Percentiles rank a stretch among this genome's conserved stretches.
These are phyloP conservation scores for Papilio polyxenes DNA, from an alignment of 1,140 invertebrate species.

Conservation along the genomic window DNA sequence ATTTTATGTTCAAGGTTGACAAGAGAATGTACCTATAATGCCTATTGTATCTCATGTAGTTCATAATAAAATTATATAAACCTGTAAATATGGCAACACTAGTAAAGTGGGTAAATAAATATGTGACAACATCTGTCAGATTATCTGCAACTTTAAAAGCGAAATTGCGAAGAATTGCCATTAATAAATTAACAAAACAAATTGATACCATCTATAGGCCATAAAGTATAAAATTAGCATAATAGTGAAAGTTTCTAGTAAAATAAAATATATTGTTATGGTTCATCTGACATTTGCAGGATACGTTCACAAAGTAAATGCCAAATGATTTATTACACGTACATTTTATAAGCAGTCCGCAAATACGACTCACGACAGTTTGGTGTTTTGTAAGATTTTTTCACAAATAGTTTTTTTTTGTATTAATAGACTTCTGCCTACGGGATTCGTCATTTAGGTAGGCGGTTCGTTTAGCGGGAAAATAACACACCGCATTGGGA, in stretches of 20 bases:
- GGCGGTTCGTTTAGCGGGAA: neutral
- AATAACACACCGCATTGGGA: neutral
- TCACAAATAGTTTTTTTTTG: no score
- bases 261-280: conserved; percentile 13
- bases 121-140: neutral
- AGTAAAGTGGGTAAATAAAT: neutral
- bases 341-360: neutral
- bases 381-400: neutral
- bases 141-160: neutral
- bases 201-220: neutral
- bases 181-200: neutral
- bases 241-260: neutral
- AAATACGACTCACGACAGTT: neutral
- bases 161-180: neutral
- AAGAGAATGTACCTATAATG: neutral
- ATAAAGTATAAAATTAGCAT: conserved; percentile 15
- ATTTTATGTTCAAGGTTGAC: conserved; percentile 6
- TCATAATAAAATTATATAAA: neutral
- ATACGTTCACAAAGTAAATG: neutral
- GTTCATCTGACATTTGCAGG: neutral
- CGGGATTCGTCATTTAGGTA: neutral
- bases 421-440: no score
- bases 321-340: neutral
- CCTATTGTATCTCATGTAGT: neutral
- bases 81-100: neutral